Conservation (phyloP, 53 echinoderm and acorn worm genomes). For the Astropecten irregularis region DNA sequence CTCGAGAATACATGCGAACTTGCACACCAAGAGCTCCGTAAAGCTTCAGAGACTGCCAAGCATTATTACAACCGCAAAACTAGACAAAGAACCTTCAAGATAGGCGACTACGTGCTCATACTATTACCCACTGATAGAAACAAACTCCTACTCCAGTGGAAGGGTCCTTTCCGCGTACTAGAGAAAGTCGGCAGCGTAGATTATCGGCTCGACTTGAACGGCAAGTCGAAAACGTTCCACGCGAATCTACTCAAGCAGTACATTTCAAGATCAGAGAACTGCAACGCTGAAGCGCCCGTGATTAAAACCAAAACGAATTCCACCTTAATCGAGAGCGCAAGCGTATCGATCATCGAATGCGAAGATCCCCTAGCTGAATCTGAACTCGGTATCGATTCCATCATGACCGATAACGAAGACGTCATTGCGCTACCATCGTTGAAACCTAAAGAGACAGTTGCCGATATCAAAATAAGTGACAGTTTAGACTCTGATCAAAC, state of each 20-base stretch:
- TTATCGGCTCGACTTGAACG: conserved; percentile 52
- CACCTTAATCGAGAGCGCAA: too few relatives aligned
- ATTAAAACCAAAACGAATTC: too few relatives aligned
- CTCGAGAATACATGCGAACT: conserved; percentile 47
- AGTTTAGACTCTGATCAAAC: not conserved
- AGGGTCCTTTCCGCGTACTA: conserved; percentile 62
- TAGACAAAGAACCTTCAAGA: conserved; percentile 35
- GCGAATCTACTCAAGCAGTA: conserved; percentile 16
- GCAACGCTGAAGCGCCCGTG: too few relatives aligned
- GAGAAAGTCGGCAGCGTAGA: conserved; percentile 49
- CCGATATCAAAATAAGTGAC: conserved; percentile 26
- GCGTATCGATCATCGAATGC: conserved; percentile 2
- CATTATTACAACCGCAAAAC: conserved; percentile 51
- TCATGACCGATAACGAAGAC: conserved; percentile 34
- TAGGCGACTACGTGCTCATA: conserved; percentile 67
- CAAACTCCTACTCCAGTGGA: conserved; percentile 71
- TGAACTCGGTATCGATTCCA: not conserved
- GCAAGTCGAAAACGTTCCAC: conserved; percentile 30
- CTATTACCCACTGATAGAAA: conserved; percentile 66
- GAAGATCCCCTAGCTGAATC: not conserved
- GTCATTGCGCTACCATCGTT: conserved; percentile 9
- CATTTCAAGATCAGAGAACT: not conserved
- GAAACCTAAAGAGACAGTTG: conserved; percentile 11
- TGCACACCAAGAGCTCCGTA: conserved; percentile 2
- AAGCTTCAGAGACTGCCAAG: not conserved